Evolutionary conservation across 2,113 vertebrate genomes (phyloP).

Genomic region (Entosphenus tridentatus): DNA sequence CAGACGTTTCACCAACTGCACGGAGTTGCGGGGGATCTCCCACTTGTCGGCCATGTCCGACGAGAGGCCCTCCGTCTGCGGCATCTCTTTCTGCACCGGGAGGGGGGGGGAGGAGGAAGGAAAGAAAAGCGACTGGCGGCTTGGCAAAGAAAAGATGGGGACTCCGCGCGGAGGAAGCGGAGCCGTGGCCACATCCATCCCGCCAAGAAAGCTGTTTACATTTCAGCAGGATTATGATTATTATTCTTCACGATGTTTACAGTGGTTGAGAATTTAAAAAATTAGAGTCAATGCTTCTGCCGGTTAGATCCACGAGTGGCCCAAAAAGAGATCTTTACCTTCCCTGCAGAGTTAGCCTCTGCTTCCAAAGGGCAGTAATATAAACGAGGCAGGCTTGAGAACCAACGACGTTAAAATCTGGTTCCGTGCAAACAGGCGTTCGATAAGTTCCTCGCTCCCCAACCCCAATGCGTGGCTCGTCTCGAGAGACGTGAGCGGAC

Average conservation of each 20-base stretch:
- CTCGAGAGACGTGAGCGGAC: neutral
- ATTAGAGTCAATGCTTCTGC: neutral
- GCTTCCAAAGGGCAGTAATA: neutral
- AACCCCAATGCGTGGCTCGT: neutral
- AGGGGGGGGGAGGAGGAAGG: neutral
- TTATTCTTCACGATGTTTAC: neutral
- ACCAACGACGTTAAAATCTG: neutral
- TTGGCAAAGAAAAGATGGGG: neutral
- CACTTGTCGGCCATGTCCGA: conserved; percentile 11
- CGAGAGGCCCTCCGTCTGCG: conserved; percentile 11
- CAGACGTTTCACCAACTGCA: conserved; percentile 13
- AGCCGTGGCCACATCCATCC: neutral
- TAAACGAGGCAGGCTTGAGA: neutral
- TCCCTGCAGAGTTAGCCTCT: too few species aligned
- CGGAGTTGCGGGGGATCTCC: conserved; percentile 15
- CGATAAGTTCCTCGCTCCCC: neutral
- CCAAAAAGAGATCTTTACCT: too few species aligned
- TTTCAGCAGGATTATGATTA: neutral
- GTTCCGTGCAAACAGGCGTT: neutral
- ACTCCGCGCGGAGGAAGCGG: neutral
- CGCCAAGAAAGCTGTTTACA: neutral
- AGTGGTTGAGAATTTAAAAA: neutral
- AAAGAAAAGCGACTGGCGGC: neutral
- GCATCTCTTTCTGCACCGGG: conserved; percentile 14
- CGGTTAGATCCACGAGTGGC: too few species aligned